Percentiles rank a stretch among this genome's conserved stretches.
Conservation (phyloP, 1,140 invertebrate species). For the Drosophila erecta region DNA sequence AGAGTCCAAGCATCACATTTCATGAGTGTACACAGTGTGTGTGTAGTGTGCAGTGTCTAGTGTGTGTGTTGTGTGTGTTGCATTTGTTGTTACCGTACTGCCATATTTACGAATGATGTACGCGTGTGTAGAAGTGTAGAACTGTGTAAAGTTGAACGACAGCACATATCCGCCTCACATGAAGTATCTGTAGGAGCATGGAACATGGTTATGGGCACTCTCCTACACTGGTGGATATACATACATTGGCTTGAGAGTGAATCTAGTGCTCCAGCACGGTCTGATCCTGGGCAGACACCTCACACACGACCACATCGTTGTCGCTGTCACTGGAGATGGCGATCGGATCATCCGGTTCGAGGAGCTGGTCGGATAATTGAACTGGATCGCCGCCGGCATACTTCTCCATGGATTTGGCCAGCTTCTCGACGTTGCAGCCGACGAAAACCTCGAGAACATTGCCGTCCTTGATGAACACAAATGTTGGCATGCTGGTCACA, state of each 20-base stretch:
- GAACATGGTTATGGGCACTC: too few relatives aligned
- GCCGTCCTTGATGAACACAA: constrained; percentile 93
- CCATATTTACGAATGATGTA: too few relatives aligned
- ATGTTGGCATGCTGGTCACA: constrained; percentile 97
- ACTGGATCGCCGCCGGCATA: constrained; percentile 7
- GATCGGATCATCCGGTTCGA: background rate
- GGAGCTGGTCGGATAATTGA: background rate
- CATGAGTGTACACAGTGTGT: too few relatives aligned
- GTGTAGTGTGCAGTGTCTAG: too few relatives aligned
- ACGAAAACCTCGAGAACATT: constrained; percentile 90
- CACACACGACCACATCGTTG: background rate
- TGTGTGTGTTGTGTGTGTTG: too few relatives aligned
- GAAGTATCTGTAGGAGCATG: too few relatives aligned
- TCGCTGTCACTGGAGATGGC: background rate
- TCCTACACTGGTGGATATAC: too few relatives aligned
- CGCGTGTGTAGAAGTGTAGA: too few relatives aligned
- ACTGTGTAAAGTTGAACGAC: too few relatives aligned
- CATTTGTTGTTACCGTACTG: too few relatives aligned
- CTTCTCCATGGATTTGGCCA: constrained; percentile 88
- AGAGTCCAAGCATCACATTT: too few relatives aligned
- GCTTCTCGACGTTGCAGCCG: constrained; percentile 92
- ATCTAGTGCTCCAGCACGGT: constrained; percentile 3
- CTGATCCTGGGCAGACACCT: background rate
- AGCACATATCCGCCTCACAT: too few relatives aligned
- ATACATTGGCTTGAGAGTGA: background rate